These are phyloP conservation scores for Arctia plantaginis DNA, from an alignment of 2,888 invertebrate species.

Conservation along the genomic window DNA sequence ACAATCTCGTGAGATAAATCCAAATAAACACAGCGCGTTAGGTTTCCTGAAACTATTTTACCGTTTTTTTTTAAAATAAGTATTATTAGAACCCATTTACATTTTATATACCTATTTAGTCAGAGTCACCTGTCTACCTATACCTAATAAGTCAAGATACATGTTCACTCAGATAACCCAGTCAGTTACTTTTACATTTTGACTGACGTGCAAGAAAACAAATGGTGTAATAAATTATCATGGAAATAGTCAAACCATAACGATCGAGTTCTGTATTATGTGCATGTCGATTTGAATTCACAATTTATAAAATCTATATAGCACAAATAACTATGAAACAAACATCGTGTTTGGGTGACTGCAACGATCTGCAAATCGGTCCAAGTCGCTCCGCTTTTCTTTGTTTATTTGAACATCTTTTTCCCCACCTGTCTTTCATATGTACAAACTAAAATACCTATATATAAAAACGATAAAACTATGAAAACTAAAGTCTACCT, in stretches of 20 bases:
- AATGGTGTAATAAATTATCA: constrained; percentile 59
- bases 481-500: no score
- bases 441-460: not conserved
- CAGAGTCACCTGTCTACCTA: no score
- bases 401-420: not conserved
- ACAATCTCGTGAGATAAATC: no score
- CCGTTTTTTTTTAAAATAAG: no score
- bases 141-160: no score
- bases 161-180: not conserved
- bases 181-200: constrained; percentile 33
- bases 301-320: constrained; percentile 27
- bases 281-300: constrained; percentile 38
- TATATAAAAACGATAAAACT: no score
- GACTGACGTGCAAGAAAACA: constrained; percentile 52
- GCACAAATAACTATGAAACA: not conserved
- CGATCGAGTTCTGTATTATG: constrained; percentile 48
- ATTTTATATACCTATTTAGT: not conserved
- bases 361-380: not conserved
- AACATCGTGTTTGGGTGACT: not conserved
- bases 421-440: not conserved
- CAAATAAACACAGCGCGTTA: no score
- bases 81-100: no score
- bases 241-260: constrained; percentile 55
- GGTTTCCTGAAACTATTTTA: no score
- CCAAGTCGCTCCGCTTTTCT: not conserved